A percentile compares a stretch with the other conserved stretches of the same genome.
Evolutionary conservation across 2,888 invertebrate species (phyloP).

Genomic region (Athalia cordata): DNA sequence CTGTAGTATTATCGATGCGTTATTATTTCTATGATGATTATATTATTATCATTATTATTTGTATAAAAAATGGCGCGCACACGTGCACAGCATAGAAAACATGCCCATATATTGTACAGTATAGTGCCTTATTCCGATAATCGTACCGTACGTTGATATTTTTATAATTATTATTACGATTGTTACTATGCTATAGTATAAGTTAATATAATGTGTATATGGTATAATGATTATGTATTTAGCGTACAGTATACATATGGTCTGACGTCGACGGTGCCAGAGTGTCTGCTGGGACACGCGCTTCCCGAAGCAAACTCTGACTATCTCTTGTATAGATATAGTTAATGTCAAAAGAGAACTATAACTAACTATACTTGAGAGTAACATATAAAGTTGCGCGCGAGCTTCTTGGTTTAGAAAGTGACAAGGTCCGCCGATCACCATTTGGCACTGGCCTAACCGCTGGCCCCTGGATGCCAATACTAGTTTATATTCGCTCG

Average conservation of each 20-base stretch:
- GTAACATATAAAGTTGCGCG: too few relatives aligned
- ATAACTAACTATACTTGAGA: too few relatives aligned
- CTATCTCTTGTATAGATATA: too few relatives aligned
- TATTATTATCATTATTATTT: background rate
- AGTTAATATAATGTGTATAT: too few relatives aligned
- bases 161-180: background rate
- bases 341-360: too few relatives aligned
- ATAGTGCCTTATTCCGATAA: too few relatives aligned
- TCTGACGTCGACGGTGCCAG: constrained; percentile 1
- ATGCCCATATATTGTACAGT: too few relatives aligned
- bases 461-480: background rate
- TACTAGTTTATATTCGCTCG: too few relatives aligned
- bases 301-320: background rate
- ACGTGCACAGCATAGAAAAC: too few relatives aligned
- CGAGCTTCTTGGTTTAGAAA: constrained; percentile 31
- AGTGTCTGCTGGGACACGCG: background rate
- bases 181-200: background rate
- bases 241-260: too few relatives aligned
- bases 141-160: too few relatives aligned
- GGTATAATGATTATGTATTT: too few relatives aligned
- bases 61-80: background rate
- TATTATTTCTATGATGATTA: background rate
- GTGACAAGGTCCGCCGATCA: constrained; percentile 34
- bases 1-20: background rate
- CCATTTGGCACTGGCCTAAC: constrained; percentile 36